These are phyloP conservation scores for Seriola aureovittata DNA, from an alignment of 2,113 vertebrate species.

Conservation along the genomic window DNA sequence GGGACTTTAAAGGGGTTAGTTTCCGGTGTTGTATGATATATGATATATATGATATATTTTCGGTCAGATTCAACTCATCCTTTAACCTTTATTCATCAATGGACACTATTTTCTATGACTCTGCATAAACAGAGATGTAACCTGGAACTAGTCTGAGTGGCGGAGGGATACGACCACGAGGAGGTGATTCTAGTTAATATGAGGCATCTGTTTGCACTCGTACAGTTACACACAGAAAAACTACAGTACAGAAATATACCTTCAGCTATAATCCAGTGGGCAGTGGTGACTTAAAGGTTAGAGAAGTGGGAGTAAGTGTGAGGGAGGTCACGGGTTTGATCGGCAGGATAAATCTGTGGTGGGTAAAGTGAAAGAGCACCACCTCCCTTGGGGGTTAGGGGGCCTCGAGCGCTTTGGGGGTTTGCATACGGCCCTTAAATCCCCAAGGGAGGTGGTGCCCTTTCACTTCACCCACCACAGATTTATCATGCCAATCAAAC, in stretches of 20 bases:
- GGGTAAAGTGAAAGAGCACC: background rate
- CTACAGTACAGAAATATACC: too few species aligned
- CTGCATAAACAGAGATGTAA: too few species aligned
- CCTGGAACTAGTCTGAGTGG: too few species aligned
- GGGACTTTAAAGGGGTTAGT: too few species aligned
- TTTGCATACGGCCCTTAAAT: background rate
- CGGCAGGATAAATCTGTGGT: background rate
- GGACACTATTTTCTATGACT: background rate
- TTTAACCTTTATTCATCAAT: background rate
- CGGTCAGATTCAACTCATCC: background rate
- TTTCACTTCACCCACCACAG: too few species aligned
- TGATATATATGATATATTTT: too few species aligned
- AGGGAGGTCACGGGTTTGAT: background rate
- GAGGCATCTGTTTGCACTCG: background rate
- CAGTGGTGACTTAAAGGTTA: background rate
- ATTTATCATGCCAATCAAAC: background rate
- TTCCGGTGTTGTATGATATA: too few species aligned
- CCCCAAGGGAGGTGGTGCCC: background rate
- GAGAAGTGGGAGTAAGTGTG: background rate
- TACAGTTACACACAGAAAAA: too few species aligned
- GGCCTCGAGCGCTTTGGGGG: background rate
- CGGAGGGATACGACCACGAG: too few species aligned
- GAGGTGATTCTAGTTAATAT: too few species aligned
- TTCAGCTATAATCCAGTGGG: too few species aligned
- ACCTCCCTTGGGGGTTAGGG: background rate